Evolutionary conservation across 2,888 invertebrate genomes (phyloP).

Genomic region (Tipula confusa): DNA sequence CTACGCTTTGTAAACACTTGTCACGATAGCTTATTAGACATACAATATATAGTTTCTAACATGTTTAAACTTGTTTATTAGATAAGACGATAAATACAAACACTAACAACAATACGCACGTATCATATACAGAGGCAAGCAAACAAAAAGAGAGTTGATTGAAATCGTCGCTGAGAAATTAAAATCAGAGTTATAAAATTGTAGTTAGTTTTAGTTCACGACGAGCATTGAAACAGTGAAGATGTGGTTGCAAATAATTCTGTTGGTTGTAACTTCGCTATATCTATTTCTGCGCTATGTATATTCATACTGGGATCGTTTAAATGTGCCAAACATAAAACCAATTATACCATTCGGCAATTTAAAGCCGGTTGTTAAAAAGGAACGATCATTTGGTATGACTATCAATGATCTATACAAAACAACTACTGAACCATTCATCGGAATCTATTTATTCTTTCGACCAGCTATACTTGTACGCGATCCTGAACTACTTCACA

Average conservation of each 20-base stretch:
- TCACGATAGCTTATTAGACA: too few relatives aligned
- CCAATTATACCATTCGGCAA: conserved; percentile 61
- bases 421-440: conserved; percentile 41
- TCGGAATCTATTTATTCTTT: conserved; percentile 61
- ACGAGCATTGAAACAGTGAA: neutral
- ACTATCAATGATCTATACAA: conserved; percentile 58
- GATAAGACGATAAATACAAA: too few relatives aligned
- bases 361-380: conserved; percentile 53
- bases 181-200: too few relatives aligned
- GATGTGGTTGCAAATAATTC: neutral
- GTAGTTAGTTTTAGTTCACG: too few relatives aligned
- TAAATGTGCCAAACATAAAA: conserved; percentile 55
- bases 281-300: conserved; percentile 36
- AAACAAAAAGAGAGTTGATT: too few relatives aligned
- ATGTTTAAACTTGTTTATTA: too few relatives aligned
- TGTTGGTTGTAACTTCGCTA: neutral
- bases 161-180: too few relatives aligned
- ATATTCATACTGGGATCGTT: conserved; percentile 55
- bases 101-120: too few relatives aligned
- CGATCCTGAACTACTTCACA: conserved; percentile 58
- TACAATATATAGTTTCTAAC: too few relatives aligned
- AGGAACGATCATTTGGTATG: conserved; percentile 58
- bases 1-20: too few relatives aligned
- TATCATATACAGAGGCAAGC: too few relatives aligned
- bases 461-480: conserved; percentile 58